Evolutionary conservation across 2,797 vertebrate species (phyloP).

Genomic region (Prionace glauca): DNA sequence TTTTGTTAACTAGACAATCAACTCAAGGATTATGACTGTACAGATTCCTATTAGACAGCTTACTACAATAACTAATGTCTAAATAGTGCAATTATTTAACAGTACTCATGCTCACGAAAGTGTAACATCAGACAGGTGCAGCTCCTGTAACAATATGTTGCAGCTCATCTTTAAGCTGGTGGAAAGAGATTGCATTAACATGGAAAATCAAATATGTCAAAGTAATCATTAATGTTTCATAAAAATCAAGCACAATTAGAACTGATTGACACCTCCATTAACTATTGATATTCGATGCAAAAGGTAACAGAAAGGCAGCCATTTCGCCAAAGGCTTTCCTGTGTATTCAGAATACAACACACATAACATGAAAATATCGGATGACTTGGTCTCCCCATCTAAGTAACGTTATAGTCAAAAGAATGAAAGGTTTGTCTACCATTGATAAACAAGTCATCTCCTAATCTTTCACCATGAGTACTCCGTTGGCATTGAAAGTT

Average conservation of each 20-base stretch:
- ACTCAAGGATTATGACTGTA: conserved; percentile 34
- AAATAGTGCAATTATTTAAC: conserved; percentile 36
- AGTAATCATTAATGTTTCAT: conserved; percentile 51
- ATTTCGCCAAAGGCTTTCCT: conserved; percentile 44
- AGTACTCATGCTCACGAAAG: conserved; percentile 32
- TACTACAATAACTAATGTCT: conserved; percentile 38
- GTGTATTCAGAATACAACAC: conserved; percentile 49
- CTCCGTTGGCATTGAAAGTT: conserved; percentile 11
- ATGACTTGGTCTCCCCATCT: conserved; percentile 46
- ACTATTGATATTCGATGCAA: conserved; percentile 56
- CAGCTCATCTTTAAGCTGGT: conserved; percentile 40
- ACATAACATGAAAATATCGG: conserved; percentile 43
- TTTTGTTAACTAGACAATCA: conserved; percentile 31
- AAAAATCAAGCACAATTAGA: conserved; percentile 54
- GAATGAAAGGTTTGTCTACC: conserved; percentile 36
- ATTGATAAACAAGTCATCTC: conserved; percentile 41
- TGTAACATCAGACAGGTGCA: conserved; percentile 35
- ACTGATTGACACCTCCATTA: conserved; percentile 50
- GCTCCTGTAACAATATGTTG: conserved; percentile 19
- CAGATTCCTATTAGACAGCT: conserved; percentile 16
- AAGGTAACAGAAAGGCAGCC: conserved; percentile 54
- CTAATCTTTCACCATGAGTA: conserved; percentile 32
- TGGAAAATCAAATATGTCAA: conserved; percentile 43
- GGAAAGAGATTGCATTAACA: conserved; percentile 43
- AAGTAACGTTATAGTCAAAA: conserved; percentile 47